Percentiles rank a stretch among this genome's conserved stretches.
phyloP scores from a whole-genome alignment of 1,140 invertebrate species.

The Notospermus geniculatus region DNA sequence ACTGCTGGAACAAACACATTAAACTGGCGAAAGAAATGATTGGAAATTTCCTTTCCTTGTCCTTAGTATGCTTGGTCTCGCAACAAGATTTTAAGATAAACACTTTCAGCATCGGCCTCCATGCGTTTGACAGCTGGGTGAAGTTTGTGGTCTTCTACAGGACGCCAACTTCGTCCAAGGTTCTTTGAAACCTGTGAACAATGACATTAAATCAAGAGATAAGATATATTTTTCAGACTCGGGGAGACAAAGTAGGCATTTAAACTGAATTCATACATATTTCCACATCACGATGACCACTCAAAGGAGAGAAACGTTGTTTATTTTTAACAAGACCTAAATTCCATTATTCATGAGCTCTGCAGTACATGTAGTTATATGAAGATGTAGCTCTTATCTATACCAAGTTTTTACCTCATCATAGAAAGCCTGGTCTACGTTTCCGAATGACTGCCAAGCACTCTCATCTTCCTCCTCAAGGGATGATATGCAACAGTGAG shows the following conservation, averaged over 20 bases:
- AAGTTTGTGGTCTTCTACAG: slow-evolving; percentile 37
- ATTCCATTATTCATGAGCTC: no score
- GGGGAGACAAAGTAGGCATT: no score
- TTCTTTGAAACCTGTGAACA: slow-evolving; percentile 41
- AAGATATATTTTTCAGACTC: no score
- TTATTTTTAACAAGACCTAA: no score
- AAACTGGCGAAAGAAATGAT: no score
- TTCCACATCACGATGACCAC: no score
- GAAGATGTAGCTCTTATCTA: no score
- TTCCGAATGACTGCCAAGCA: slow-evolving; percentile 14
- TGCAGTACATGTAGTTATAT: no score
- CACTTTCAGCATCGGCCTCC: slow-evolving; percentile 48
- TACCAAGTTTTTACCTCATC: slow-evolving; percentile 23
- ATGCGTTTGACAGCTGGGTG: slow-evolving; percentile 41
- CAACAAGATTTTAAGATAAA: slow-evolving; percentile 43
- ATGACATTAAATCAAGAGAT: slow-evolving; percentile 18
- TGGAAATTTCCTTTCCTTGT: background rate
- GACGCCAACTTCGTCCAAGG: slow-evolving; percentile 37
- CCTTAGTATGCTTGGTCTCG: slow-evolving; percentile 31
- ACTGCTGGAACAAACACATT: no score
- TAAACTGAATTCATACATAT: no score
- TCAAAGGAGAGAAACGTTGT: no score
- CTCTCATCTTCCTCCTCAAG: slow-evolving; percentile 29
- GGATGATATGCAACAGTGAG: slow-evolving; percentile 55
- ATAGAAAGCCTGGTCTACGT: slow-evolving; percentile 19